These are phyloP conservation scores for Carettochelys insculpta DNA, from an alignment of 2,113 vertebrate species.

Conservation along the genomic window DNA sequence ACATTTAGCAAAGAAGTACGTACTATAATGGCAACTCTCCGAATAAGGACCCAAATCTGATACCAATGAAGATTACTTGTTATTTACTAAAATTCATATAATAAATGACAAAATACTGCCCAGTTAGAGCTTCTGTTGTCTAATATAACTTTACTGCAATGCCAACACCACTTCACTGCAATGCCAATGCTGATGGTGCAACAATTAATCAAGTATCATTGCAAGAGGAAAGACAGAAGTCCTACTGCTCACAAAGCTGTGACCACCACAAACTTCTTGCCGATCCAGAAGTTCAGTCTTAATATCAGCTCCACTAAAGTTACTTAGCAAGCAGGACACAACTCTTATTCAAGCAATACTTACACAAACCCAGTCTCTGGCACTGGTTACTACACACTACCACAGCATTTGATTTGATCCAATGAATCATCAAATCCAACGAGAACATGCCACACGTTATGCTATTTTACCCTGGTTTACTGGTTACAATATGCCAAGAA, in stretches of 20 bases:
- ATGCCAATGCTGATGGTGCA: fast-evolving
- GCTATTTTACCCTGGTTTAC: fast-evolving
- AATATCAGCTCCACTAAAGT: not conserved
- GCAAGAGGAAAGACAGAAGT: not conserved
- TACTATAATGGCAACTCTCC: fast-evolving
- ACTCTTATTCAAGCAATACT: not conserved
- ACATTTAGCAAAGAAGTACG: not conserved
- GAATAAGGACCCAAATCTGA: fast-evolving
- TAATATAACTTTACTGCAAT: fast-evolving
- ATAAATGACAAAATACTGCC: fast-evolving
- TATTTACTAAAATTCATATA: fast-evolving
- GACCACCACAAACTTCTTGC: not conserved
- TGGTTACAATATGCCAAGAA: fast-evolving
- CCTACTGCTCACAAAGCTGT: fast-evolving
- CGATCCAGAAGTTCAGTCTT: not conserved
- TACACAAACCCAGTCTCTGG: fast-evolving
- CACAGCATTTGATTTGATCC: fast-evolving
- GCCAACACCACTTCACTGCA: fast-evolving
- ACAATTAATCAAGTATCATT: not conserved
- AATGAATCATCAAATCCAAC: not conserved
- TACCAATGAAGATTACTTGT: fast-evolving
- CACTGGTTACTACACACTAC: fast-evolving
- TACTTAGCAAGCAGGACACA: not conserved
- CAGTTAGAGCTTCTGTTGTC: fast-evolving
- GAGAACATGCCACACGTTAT: fast-evolving